Evolutionary conservation across 2,113 vertebrate genomes (phyloP).

Genomic region (Platichthys flesus): DNA sequence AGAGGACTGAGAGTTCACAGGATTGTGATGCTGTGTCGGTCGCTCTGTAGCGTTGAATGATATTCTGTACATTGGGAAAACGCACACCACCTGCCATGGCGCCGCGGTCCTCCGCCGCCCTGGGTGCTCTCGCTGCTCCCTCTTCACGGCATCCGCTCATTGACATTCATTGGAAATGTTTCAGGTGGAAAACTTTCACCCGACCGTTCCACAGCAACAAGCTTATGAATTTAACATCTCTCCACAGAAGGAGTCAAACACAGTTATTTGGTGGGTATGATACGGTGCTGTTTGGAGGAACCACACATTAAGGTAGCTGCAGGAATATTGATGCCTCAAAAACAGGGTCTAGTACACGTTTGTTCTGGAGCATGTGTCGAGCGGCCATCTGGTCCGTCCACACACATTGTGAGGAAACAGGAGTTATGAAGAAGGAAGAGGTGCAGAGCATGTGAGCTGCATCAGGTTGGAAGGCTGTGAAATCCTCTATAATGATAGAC

Average conservation of each 20-base stretch:
- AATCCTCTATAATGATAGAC: slow-evolving; percentile 33
- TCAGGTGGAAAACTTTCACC: slow-evolving; percentile 36
- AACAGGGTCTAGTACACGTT: slow-evolving; percentile 20
- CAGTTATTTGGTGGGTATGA: slow-evolving; percentile 29
- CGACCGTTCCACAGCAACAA: slow-evolving; percentile 28
- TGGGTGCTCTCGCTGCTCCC: background rate
- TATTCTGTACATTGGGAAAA: slow-evolving; percentile 26
- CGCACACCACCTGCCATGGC: background rate
- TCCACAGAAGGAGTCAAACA: slow-evolving; percentile 34
- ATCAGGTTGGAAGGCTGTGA: background rate
- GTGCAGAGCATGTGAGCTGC: slow-evolving; percentile 5
- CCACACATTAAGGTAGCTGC: slow-evolving; percentile 24
- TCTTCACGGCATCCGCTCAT: slow-evolving; percentile 39
- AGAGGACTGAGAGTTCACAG: background rate
- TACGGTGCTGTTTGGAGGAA: slow-evolving; percentile 17
- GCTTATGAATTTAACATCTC: slow-evolving; percentile 21
- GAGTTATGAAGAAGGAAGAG: slow-evolving; percentile 17
- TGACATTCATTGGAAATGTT: slow-evolving; percentile 58
- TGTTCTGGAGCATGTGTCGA: slow-evolving; percentile 2
- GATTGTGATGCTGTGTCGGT: background rate
- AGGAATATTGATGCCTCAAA: slow-evolving; percentile 36
- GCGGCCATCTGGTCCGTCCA: background rate
- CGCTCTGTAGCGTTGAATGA: slow-evolving; percentile 24
- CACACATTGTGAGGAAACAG: background rate
- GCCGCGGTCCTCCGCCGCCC: slow-evolving; percentile 10